Base-by-base conservation (phyloP, 2,888 invertebrate species). In the Gastrophysa polygoni region DNA sequence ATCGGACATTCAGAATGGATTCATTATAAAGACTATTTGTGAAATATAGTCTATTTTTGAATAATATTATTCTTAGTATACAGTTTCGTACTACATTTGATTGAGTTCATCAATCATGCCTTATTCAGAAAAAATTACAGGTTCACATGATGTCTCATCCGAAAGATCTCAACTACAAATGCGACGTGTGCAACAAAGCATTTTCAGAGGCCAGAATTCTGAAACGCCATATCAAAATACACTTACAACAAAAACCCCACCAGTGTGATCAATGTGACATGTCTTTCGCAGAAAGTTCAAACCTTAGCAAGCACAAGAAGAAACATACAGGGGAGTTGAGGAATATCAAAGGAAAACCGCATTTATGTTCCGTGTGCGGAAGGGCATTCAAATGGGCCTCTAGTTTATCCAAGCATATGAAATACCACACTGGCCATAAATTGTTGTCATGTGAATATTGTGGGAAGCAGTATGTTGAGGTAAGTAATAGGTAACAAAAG, bases 321-420 rank as follows among this genome's bases (percentile, higher is more conserved):
- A 83, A 82, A 62, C 84, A 84, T 63, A 83, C 83, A 0, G 83
- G 83, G 0, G 83, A 83, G 72, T 68, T 83, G 63, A 73, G 83
- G 51, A 83, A 83, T 64, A 78, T 83, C 32, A 77, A 79, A 57
- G 82, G 82, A 78, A 73, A 82, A 80, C 63, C 82, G 77, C 77
- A 76, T 70, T 72, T 83, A 50, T 83, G 83, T 71, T 81, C 82
- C 0, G 81, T 82, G 4, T 83, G 83, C 70, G 83, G 84, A 7
- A 74, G 82, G 65, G 79, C 81, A 1, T 84, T 84, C 64, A 84
- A 84, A 73, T 84, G 83, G 83, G 81, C 83, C 1, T 83, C 83
- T 1, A 83, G 83, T 66, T 75, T 84, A 32, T 82, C 83, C 0
- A 84, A 84, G 70, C 84, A 84, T 65, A 83, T 82, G 82, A 84